phyloP scores from a whole-genome alignment of 1,140 invertebrate species.

The Trinorchestia longiramus region DNA sequence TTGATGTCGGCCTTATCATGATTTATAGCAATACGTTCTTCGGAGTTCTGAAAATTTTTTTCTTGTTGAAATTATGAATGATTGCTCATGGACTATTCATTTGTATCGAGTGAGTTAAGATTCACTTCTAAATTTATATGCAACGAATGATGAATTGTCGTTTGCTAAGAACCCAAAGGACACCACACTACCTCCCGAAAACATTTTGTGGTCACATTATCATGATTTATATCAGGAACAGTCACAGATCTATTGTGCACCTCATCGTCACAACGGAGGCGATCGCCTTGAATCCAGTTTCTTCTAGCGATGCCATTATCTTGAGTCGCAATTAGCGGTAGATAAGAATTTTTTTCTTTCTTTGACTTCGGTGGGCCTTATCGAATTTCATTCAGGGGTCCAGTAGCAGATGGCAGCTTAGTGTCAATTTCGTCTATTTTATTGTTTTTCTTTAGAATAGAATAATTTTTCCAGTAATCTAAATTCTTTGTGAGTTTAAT shows the following conservation, averaged over 20 bases:
- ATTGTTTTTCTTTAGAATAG: not conserved
- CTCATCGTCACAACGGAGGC: not conserved
- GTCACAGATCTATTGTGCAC: not conserved
- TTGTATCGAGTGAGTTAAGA: not conserved
- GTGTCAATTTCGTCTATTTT: conserved; percentile 19
- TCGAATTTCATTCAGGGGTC: not conserved
- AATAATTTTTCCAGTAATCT: not conserved
- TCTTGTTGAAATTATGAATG: not conserved
- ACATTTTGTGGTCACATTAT: not conserved
- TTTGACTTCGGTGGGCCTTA: not conserved
- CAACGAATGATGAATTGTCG: not conserved
- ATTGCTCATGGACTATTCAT: not conserved
- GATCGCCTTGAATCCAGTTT: conserved; percentile 27
- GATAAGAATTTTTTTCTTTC: not conserved
- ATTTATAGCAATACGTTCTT: not conserved
- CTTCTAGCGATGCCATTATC: not conserved
- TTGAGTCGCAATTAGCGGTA: not conserved
- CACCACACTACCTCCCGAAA: not conserved
- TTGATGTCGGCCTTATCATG: not conserved
- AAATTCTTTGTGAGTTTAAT: not conserved
- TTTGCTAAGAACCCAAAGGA: not conserved
- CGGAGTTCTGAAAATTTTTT: not conserved
- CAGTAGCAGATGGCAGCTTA: not conserved
- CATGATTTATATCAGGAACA: not conserved
- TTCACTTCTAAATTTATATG: not conserved